Conservation (phyloP, 2,113 vertebrate genomes). For the Helogale parvula region DNA sequence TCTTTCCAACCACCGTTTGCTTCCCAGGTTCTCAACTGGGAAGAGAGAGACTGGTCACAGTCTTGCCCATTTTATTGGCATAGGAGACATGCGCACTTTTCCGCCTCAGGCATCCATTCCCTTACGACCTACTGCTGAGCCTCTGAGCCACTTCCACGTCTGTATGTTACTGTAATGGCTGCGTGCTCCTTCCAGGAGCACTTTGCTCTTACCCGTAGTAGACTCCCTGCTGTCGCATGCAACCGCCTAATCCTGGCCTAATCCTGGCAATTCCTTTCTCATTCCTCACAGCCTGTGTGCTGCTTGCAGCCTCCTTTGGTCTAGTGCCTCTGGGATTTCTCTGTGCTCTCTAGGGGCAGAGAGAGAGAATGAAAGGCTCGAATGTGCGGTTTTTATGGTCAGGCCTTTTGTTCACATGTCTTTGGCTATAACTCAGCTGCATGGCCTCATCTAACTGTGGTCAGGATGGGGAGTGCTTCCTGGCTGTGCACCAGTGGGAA, state of each 20-base stretch:
- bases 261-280: neutral
- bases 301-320: neutral
- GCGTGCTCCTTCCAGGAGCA: neutral
- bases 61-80: neutral
- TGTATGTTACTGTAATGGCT: neutral
- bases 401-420: neutral
- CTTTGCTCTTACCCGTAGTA: neutral
- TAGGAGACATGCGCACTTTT: neutral
- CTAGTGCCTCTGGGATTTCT: neutral
- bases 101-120: neutral
- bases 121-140: neutral
- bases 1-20: neutral
- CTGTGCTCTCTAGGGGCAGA: neutral
- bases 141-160: neutral
- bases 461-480: neutral
- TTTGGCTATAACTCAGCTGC: neutral
- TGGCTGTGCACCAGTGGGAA: neutral
- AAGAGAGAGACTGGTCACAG: neutral
- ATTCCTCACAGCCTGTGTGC: neutral
- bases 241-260: neutral
- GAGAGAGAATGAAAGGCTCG: neutral
- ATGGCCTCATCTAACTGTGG: neutral
- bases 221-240: neutral
- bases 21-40: neutral
- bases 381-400: neutral